Evolutionary conservation across 2,797 vertebrate species (phyloP).

Genomic region (Malacoctenus gilli): DNA sequence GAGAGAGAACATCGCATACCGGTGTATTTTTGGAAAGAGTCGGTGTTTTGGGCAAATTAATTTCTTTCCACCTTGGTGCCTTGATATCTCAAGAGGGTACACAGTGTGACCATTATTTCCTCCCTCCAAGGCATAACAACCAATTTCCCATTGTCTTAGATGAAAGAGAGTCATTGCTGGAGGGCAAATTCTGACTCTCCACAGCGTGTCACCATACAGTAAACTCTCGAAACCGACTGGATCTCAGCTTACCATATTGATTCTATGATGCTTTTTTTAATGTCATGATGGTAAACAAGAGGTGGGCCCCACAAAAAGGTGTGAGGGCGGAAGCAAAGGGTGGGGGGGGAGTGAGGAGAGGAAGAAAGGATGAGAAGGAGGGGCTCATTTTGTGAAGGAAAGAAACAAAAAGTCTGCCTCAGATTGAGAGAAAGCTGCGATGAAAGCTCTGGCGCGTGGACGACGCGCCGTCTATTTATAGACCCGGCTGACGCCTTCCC

Average conservation of each 20-base stretch:
- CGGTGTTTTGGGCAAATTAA: slow-evolving; percentile 43
- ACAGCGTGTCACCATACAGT: slow-evolving; percentile 9
- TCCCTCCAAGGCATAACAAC: slow-evolving; percentile 50
- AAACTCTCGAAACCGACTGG: slow-evolving; percentile 35
- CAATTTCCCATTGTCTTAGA: slow-evolving; percentile 35
- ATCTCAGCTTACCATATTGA: slow-evolving; percentile 41
- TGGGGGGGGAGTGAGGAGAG: slow-evolving; percentile 9
- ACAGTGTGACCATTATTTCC: slow-evolving; percentile 58
- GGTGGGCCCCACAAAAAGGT: slow-evolving; percentile 1
- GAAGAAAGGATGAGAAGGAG: slow-evolving; percentile 37
- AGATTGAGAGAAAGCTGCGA: slow-evolving; percentile 35
- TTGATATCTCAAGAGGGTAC: slow-evolving; percentile 46
- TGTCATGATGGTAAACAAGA: slow-evolving; percentile 15
- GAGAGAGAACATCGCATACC: slow-evolving; percentile 8
- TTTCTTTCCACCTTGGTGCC: slow-evolving; percentile 53
- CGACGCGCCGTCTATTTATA: slow-evolving; percentile 73
- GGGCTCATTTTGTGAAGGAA: slow-evolving; percentile 60
- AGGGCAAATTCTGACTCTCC: slow-evolving; percentile 20
- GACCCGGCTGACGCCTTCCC: slow-evolving; percentile 59
- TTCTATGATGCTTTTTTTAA: slow-evolving; percentile 24
- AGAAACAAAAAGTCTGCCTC: slow-evolving; percentile 39
- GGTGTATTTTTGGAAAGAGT: slow-evolving; percentile 34
- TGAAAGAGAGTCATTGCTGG: slow-evolving; percentile 37
- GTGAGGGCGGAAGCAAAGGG: too few relatives aligned
- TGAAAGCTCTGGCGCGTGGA: slow-evolving; percentile 52